Evolutionary conservation across 1,140 invertebrate genomes (phyloP).

Genomic region (Pygmarrhopalites habei): DNA sequence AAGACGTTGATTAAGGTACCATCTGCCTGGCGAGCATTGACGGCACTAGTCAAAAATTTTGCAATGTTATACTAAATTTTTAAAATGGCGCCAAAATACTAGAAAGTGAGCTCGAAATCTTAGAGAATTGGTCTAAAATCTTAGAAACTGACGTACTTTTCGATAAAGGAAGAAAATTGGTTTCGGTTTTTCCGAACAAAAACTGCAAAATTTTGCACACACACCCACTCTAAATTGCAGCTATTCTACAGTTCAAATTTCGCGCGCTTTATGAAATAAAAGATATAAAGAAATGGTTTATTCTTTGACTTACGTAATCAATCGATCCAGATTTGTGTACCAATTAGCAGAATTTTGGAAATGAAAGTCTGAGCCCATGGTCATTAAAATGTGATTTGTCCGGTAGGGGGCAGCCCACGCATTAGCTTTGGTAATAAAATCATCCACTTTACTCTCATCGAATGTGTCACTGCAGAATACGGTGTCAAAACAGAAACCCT

Average conservation of each 20-base stretch:
- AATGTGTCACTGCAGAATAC: constrained; percentile 74
- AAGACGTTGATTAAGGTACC: constrained; percentile 54
- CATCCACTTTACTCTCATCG: constrained; percentile 56
- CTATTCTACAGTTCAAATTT: constrained; percentile 6
- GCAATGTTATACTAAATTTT: too few species aligned
- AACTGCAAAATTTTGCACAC: too few species aligned
- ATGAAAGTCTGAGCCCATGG: constrained; percentile 55
- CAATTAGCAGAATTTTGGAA: constrained; percentile 51
- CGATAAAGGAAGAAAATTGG: too few species aligned
- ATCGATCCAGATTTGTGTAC: constrained; percentile 63
- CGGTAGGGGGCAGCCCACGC: constrained; percentile 39
- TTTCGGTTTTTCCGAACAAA: too few species aligned
- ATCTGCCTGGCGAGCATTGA: constrained; percentile 48
- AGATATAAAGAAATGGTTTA: too few species aligned
- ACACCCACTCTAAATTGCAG: too few species aligned
- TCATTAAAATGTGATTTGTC: constrained; percentile 50
- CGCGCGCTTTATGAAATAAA: neutral
- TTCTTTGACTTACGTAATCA: constrained; percentile 60
- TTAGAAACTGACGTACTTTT: too few species aligned
- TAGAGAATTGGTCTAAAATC: too few species aligned
- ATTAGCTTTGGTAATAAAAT: constrained; percentile 39
- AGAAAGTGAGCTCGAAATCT: too few species aligned
- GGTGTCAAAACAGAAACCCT: constrained; percentile 83
- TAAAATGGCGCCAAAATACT: too few species aligned
- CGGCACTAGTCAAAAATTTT: constrained; percentile 48